Evolutionary conservation across 2,888 invertebrate species (phyloP).

Genomic region (Lingula anatina): DNA sequence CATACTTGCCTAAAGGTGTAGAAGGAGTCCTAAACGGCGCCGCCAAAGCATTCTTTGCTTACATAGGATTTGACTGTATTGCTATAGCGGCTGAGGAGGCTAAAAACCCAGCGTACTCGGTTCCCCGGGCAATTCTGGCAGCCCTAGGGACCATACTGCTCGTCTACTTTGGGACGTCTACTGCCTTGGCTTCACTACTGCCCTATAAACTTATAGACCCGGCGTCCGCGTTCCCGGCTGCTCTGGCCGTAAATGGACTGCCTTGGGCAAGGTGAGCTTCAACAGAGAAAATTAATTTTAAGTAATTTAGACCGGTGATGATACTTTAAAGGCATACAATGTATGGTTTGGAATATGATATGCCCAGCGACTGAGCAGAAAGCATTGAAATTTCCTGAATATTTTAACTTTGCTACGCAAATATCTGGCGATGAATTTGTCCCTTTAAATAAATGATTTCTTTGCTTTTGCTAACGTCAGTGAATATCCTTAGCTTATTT

Average conservation of each 20-base stretch:
- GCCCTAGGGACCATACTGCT: slow-evolving; percentile 35
- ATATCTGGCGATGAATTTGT: no score
- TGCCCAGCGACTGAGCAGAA: no score
- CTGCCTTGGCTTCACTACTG: slow-evolving; percentile 40
- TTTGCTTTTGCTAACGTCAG: no score
- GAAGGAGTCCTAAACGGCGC: slow-evolving; percentile 51
- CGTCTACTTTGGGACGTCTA: slow-evolving; percentile 39
- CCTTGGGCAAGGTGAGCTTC: slow-evolving; percentile 45
- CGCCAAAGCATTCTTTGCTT: slow-evolving; percentile 53
- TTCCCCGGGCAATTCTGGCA: slow-evolving; percentile 46
- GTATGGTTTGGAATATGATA: no score
- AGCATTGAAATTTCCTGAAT: no score
- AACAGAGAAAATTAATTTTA: no score
- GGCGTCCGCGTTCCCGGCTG: slow-evolving; percentile 41
- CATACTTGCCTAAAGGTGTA: slow-evolving; percentile 52
- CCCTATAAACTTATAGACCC: slow-evolving; percentile 34
- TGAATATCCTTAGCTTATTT: no score
- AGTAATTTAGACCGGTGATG: no score
- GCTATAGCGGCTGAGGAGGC: slow-evolving; percentile 53
- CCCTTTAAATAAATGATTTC: no score
- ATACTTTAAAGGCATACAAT: no score
- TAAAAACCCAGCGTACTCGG: slow-evolving; percentile 43
- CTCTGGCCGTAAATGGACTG: slow-evolving; percentile 34
- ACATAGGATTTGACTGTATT: slow-evolving; percentile 53
- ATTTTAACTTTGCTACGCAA: no score